Evolutionary conservation across 1,140 invertebrate species (phyloP).

Genomic region (Ctenoplectra terminalis): DNA sequence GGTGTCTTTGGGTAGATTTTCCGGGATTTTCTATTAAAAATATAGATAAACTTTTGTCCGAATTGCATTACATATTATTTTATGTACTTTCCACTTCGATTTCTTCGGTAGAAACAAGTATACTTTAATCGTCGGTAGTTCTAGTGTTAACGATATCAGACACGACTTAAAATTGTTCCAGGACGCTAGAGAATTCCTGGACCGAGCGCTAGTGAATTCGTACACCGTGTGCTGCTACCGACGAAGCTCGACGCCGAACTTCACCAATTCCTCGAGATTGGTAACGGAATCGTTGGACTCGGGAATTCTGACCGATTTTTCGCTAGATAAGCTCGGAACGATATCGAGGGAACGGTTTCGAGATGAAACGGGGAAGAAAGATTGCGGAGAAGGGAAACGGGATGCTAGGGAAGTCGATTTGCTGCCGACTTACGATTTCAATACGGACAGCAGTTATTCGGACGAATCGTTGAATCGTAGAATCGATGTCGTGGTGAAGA

Average conservation of each 20-base stretch:
- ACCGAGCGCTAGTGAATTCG: not conserved
- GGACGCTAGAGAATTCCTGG: not conserved
- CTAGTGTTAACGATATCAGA: too few species aligned
- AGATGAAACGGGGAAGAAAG: not conserved
- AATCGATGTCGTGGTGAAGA: constrained; percentile 72
- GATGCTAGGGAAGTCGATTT: not conserved
- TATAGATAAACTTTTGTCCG: too few species aligned
- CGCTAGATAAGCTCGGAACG: constrained; percentile 17
- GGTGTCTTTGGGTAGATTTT: too few species aligned
- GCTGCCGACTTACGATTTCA: constrained; percentile 46
- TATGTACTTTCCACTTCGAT: too few species aligned
- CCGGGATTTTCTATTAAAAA: too few species aligned
- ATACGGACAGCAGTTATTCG: constrained; percentile 53
- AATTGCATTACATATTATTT: too few species aligned
- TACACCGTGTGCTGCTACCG: not conserved
- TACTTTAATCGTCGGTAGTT: too few species aligned
- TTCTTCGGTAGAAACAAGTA: too few species aligned
- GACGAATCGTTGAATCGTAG: constrained; percentile 66
- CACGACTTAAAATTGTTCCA: not conserved
- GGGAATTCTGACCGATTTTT: constrained; percentile 67
- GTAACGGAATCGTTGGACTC: constrained; percentile 72
- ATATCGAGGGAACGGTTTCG: not conserved
- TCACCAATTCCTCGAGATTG: constrained; percentile 17
- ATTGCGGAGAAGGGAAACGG: not conserved
- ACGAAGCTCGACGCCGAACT: not conserved